These are phyloP conservation scores for Drosophila buzzatii DNA, from an alignment of 2,888 invertebrate genomes.

Conservation along the genomic window DNA sequence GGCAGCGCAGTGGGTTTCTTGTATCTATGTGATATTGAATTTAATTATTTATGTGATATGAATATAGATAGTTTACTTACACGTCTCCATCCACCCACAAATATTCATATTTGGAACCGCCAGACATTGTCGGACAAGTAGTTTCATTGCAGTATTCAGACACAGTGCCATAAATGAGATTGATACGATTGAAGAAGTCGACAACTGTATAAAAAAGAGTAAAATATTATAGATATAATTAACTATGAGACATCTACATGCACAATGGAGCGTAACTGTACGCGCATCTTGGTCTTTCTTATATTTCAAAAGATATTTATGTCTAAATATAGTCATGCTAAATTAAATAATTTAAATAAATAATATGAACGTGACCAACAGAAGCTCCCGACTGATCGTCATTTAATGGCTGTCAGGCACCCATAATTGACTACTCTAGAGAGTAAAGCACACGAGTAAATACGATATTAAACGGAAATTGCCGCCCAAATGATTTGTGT, in stretches of 20 bases:
- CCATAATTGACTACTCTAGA: neutral
- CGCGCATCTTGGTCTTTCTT: neutral
- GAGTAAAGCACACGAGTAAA: neutral
- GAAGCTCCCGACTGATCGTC: neutral
- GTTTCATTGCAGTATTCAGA: slow-evolving; percentile 93
- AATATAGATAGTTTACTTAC: slow-evolving; percentile 66
- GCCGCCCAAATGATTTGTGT: too few relatives aligned
- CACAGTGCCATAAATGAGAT: slow-evolving; percentile 95
- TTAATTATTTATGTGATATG: neutral
- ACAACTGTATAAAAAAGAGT: slow-evolving; percentile 88
- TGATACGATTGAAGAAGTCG: slow-evolving; percentile 97
- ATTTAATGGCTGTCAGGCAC: neutral
- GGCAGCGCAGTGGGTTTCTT: slow-evolving; percentile 92
- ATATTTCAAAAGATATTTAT: neutral
- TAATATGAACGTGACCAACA: neutral
- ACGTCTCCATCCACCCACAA: slow-evolving; percentile 94
- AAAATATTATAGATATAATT: neutral
- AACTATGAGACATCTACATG: neutral
- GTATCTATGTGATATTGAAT: slow-evolving; percentile 84
- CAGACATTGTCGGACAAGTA: slow-evolving; percentile 95
- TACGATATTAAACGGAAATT: neutral
- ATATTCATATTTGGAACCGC: slow-evolving; percentile 95
- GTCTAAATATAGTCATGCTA: neutral
- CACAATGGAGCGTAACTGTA: neutral
- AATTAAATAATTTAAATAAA: neutral